A percentile compares a stretch with the other conserved stretches of the same genome.
These are phyloP conservation scores for Cephus runcator DNA, from an alignment of 2,888 invertebrate genomes.

Conservation along the genomic window DNA sequence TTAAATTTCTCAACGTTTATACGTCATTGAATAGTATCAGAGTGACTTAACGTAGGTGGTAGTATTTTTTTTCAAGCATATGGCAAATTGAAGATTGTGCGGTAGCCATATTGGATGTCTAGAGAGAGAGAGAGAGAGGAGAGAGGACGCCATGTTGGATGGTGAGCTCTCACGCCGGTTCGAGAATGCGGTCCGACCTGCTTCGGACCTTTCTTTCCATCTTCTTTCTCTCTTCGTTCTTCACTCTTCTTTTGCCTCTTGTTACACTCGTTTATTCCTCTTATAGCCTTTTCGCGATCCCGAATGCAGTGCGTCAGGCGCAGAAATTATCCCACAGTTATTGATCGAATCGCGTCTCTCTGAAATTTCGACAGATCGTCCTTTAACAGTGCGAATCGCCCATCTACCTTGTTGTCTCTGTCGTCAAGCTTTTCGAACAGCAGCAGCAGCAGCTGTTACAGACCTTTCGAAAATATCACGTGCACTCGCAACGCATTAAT, in stretches of 20 bases:
- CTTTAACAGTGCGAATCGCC: neutral
- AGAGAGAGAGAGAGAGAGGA: conserved; percentile 13
- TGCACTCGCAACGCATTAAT: too few species aligned
- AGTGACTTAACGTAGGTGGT: neutral
- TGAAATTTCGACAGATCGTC: neutral
- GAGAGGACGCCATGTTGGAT: conserved; percentile 36
- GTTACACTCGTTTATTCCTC: neutral
- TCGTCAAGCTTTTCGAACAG: too few species aligned
- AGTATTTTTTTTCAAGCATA: conserved; percentile 23
- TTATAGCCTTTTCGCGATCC: neutral
- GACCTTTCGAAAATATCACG: too few species aligned
- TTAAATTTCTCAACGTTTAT: neutral
- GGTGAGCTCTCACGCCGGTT: conserved; percentile 32
- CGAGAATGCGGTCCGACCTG: conserved; percentile 43
- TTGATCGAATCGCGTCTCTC: neutral
- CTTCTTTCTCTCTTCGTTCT: conserved; percentile 15
- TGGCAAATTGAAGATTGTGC: conserved; percentile 12
- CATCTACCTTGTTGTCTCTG: too few species aligned
- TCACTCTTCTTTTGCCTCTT: conserved; percentile 14
- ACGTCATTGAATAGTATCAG: neutral
- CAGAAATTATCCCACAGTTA: neutral
- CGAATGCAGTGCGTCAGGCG: neutral
- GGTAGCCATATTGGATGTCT: conserved; percentile 37
- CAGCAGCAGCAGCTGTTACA: too few species aligned
- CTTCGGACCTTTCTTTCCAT: conserved; percentile 25